Conservation (phyloP, 2,888 invertebrate species). For the Oasisia sp. region DNA sequence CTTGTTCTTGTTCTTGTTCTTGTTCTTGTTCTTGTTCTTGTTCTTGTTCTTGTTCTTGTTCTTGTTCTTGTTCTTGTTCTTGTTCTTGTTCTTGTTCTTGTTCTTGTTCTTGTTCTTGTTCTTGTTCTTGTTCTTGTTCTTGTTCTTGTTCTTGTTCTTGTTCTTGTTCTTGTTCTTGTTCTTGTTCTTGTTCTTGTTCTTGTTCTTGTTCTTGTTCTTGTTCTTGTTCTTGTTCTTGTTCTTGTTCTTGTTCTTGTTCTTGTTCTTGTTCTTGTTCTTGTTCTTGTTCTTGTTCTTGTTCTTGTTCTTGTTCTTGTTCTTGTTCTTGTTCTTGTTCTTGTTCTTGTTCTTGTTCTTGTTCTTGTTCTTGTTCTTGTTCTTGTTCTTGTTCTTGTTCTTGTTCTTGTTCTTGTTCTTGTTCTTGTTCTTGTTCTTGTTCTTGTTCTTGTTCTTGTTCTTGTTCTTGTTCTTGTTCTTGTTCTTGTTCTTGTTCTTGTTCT, state of each 20-base stretch:
- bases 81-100: constrained; percentile 20
- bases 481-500: too few species aligned
- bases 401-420: too few species aligned
- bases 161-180: constrained; percentile 20
- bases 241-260: too few species aligned
- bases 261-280: not conserved
- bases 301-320: constrained; percentile 20
- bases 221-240: too few species aligned
- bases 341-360: too few species aligned
- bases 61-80: constrained; percentile 19
- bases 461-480: too few species aligned
- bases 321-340: constrained; percentile 7
- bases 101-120: constrained; percentile 20
- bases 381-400: too few species aligned
- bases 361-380: too few species aligned
- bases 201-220: too few species aligned
- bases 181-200: not conserved
- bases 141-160: constrained; percentile 20
- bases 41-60: constrained; percentile 20
- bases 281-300: not conserved
- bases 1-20: constrained; percentile 19
- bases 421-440: too few species aligned
- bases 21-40: constrained; percentile 19
- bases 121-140: constrained; percentile 20
- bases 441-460: too few species aligned